Evolutionary conservation across 2,797 vertebrate genomes (phyloP).

Genomic region (Alauda arvensis): DNA sequence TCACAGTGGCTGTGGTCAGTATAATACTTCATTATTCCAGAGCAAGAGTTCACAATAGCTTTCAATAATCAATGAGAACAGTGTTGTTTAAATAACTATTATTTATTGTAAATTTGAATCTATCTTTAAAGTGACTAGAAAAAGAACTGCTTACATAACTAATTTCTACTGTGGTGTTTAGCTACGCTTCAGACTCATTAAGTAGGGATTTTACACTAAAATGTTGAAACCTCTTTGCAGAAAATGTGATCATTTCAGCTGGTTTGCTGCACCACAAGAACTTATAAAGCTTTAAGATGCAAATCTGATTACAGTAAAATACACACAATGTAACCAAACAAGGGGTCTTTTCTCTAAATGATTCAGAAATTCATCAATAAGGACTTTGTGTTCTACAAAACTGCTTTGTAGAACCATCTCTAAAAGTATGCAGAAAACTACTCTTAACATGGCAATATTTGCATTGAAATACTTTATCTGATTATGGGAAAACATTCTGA

Average conservation of each 20-base stretch:
- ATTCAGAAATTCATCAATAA: conserved; percentile 57
- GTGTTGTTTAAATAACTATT: not conserved
- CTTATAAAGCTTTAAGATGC: conserved; percentile 45
- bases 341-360: conserved; percentile 57
- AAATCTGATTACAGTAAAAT: conserved; percentile 64
- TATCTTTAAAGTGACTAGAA: not conserved
- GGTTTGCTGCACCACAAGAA: conserved; percentile 3
- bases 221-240: conserved; percentile 9
- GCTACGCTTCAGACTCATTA: conserved; percentile 20
- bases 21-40: not conserved
- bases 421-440: conserved; percentile 46
- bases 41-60: not conserved
- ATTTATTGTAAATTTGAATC: not conserved
- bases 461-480: conserved; percentile 44
- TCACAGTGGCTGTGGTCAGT: not conserved
- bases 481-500: conserved; percentile 36
- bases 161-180: not conserved
- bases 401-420: conserved; percentile 42
- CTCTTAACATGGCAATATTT: conserved; percentile 44
- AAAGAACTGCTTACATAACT: not conserved
- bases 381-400: conserved; percentile 57
- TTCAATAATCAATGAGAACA: not conserved
- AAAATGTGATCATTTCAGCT: conserved; percentile 31
- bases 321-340: conserved; percentile 57
- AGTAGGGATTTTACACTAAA: conserved; percentile 12